Conservation (phyloP, 2,888 invertebrate genomes). For the Scelioninae gen. 1 region DNA sequence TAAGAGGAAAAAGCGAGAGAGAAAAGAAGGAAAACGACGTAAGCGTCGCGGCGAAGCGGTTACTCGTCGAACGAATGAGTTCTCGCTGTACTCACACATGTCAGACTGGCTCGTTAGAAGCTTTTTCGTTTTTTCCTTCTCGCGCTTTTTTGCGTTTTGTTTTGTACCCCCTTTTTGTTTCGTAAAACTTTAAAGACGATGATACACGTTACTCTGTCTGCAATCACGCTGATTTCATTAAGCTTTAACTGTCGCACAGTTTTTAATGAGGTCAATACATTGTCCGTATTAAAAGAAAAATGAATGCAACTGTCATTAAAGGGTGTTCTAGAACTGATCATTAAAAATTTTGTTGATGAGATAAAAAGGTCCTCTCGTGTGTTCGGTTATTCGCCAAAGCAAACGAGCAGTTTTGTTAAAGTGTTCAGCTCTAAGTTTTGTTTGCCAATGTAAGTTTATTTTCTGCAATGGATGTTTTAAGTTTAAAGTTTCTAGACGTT, state of each 20-base stretch:
- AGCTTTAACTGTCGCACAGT: slow-evolving; percentile 18
- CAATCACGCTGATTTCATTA: slow-evolving; percentile 42
- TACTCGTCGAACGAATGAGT: slow-evolving; percentile 65
- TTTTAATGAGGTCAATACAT: slow-evolving; percentile 56
- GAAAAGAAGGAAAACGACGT: slow-evolving; percentile 39
- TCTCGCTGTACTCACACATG: slow-evolving; percentile 55
- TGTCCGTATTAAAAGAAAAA: slow-evolving; percentile 15
- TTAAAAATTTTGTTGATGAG: slow-evolving; percentile 34
- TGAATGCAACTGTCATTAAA: slow-evolving; percentile 22
- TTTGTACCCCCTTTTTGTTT: slow-evolving; percentile 34
- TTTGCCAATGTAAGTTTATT: slow-evolving; percentile 28
- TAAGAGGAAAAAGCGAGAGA: slow-evolving; percentile 62
- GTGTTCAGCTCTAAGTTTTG: slow-evolving; percentile 23
- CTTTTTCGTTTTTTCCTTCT: slow-evolving; percentile 50
- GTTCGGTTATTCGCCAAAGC: not conserved
- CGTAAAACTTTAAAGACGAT: slow-evolving; percentile 52
- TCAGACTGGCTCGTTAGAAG: slow-evolving; percentile 66
- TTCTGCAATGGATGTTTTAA: slow-evolving; percentile 9
- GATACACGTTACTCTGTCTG: slow-evolving; percentile 23
- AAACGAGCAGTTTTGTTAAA: slow-evolving; percentile 10
- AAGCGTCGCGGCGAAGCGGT: slow-evolving; percentile 48
- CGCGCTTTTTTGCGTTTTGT: slow-evolving; percentile 34
- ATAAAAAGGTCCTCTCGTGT: slow-evolving; percentile 11
- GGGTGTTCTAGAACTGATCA: slow-evolving; percentile 25
- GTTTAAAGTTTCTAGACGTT: slow-evolving; percentile 28